Evolutionary conservation across 2,113 vertebrate species (phyloP).

Genomic region (Numenius arquata): DNA sequence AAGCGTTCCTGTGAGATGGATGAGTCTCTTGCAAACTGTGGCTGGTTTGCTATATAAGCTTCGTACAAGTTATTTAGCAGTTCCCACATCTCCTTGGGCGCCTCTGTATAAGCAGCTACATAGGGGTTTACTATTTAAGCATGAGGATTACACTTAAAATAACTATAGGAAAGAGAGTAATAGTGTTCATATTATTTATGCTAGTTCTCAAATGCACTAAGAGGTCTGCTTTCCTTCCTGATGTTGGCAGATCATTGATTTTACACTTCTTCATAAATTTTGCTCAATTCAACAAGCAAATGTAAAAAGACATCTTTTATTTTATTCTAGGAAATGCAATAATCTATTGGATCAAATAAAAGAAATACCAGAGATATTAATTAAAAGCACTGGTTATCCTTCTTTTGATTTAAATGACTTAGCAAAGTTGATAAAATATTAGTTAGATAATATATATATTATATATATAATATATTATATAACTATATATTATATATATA

Average conservation of each 20-base stretch:
- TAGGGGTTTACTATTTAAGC: not conserved
- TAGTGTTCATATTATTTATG: not conserved
- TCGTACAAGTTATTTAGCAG: not conserved
- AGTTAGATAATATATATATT: too few species aligned
- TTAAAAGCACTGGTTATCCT: not conserved
- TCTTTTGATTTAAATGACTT: not conserved
- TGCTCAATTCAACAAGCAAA: not conserved
- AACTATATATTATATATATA: too few species aligned
- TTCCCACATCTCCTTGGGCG: not conserved
- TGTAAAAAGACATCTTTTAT: not conserved
- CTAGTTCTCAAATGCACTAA: not conserved
- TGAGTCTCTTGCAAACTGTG: not conserved
- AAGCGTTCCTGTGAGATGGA: fast-evolving
- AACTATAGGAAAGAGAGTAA: not conserved
- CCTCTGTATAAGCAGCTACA: not conserved
- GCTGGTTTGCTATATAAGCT: not conserved
- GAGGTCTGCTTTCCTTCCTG: not conserved
- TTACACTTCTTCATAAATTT: not conserved
- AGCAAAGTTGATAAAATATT: not conserved
- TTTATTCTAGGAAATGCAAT: not conserved
- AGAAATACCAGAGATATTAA: not conserved
- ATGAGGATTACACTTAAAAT: not conserved
- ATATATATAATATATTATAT: too few species aligned
- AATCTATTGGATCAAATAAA: not conserved
- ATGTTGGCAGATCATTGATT: not conserved